Conservation (phyloP, 2,888 invertebrate genomes). For the Campopleginae sp. region DNA sequence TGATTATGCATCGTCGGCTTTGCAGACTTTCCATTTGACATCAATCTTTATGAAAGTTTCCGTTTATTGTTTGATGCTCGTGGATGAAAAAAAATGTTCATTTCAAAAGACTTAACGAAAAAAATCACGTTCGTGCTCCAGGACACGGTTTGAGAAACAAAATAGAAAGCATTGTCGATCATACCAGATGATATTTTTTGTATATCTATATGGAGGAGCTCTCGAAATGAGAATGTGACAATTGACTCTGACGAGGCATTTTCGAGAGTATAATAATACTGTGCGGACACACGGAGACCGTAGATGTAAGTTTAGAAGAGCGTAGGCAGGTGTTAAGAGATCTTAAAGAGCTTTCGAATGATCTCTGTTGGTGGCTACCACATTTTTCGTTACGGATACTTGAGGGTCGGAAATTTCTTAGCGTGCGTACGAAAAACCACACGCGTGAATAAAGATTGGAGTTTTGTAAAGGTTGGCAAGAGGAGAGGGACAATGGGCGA, state of each 20-base stretch:
- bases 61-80: not conserved
- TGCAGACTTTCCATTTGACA: not conserved
- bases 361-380: slow-evolving; percentile 39
- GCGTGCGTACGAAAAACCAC: slow-evolving; percentile 37
- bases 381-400: slow-evolving; percentile 32
- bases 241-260: slow-evolving; percentile 65
- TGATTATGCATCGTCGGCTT: not conserved
- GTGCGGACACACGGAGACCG: not conserved
- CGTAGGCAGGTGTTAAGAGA: slow-evolving; percentile 55
- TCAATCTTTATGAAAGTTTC: not conserved
- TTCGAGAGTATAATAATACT: slow-evolving; percentile 32
- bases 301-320: slow-evolving; percentile 11
- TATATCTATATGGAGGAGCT: not conserved
- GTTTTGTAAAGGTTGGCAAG: slow-evolving; percentile 3
- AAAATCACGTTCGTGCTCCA: not conserved
- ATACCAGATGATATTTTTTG: slow-evolving; percentile 19
- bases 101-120: not conserved
- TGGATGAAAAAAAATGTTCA: not conserved
- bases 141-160: not conserved
- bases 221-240: slow-evolving; percentile 58
- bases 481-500: slow-evolving; percentile 20
- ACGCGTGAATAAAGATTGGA: slow-evolving; percentile 46
- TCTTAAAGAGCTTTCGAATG: slow-evolving; percentile 58
- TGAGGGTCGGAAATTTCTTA: slow-evolving; percentile 6
- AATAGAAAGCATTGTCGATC: not conserved